These are phyloP conservation scores for Omphaloscelis lunosa DNA, from an alignment of 2,888 invertebrate genomes.

Conservation along the genomic window DNA sequence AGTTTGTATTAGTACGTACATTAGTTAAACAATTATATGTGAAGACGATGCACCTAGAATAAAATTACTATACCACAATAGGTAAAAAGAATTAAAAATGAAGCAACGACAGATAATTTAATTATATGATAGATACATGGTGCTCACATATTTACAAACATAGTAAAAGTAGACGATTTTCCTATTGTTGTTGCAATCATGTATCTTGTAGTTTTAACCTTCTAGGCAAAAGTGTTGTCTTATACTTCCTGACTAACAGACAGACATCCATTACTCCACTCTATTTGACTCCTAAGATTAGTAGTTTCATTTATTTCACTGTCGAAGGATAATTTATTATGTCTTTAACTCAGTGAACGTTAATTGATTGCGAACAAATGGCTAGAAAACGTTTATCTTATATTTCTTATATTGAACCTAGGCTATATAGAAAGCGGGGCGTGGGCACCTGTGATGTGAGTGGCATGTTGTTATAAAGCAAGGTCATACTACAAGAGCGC, in stretches of 20 bases:
- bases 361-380: constrained; percentile 57
- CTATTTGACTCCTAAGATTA: constrained; percentile 26
- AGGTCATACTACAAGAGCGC: constrained; percentile 1
- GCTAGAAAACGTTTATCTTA: constrained; percentile 15
- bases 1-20: too few relatives aligned
- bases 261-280: constrained; percentile 34
- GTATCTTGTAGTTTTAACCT: neutral
- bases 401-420: constrained; percentile 9
- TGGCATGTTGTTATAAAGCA: neutral
- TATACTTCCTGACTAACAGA: constrained; percentile 17
- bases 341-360: constrained; percentile 39
- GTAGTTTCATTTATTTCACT: constrained; percentile 44
- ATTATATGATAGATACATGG: too few relatives aligned
- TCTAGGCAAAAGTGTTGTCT: neutral
- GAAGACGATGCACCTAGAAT: too few relatives aligned
- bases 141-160: too few relatives aligned
- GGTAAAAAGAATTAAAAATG: too few relatives aligned
- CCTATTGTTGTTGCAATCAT: too few relatives aligned
- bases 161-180: too few relatives aligned
- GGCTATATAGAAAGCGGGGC: neutral
- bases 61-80: too few relatives aligned
- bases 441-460: neutral
- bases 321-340: constrained; percentile 50
- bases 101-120: too few relatives aligned
- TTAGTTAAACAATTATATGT: too few relatives aligned